Base-by-base conservation (phyloP, 2,113 vertebrate species). In the Pelmatolapia mariae region DNA sequence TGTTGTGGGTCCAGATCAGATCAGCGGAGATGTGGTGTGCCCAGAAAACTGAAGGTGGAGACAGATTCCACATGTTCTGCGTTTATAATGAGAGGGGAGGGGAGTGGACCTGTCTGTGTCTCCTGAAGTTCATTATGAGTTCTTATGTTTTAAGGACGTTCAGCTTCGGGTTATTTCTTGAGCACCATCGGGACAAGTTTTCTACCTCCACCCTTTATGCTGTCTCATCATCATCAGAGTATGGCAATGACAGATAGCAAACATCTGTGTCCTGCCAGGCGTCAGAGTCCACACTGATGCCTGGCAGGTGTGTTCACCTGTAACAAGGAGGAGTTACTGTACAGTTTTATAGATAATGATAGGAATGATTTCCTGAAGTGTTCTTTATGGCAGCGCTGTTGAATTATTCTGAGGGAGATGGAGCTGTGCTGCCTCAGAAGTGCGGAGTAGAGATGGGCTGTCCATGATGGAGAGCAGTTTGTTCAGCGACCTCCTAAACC, bases 71-170 rank as follows among this genome's bases (percentile, higher is more conserved):
- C 31, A 6, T 33, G 16, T 33, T 63, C 59, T 63, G 9, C 2
- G 0, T 63, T 63, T n/a, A 63, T 36, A 63, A 63, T n/a, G 10
- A 63, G 59, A 63, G 18, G 19, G 43, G 43, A 15, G 12, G 43
- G 43, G 43, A 45, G 24, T 63, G 31, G 59, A 12, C 4, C 18
- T 66, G 31, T 66, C 61, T 12, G 31, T 36, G 59, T 63, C 9
- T 19, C 59, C 29, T 63, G 29, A 19, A 4, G 29, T 63, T 33
- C 59, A 63, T 63, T 4, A 33, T 63, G 16, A 63, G 59, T 63
- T 63, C 9, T 19, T 63, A 0, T 63, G 29, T 63, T 63, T 63
- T 3, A 33, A 63, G 0, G 9, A 33, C 5, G 16, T 63, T 33
- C 29, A 63, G 29, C 29, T 63, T 33, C 2, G 0, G 4, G 2